Conservation (phyloP, 1,140 invertebrate genomes). For the Neodiprion fabricii region DNA sequence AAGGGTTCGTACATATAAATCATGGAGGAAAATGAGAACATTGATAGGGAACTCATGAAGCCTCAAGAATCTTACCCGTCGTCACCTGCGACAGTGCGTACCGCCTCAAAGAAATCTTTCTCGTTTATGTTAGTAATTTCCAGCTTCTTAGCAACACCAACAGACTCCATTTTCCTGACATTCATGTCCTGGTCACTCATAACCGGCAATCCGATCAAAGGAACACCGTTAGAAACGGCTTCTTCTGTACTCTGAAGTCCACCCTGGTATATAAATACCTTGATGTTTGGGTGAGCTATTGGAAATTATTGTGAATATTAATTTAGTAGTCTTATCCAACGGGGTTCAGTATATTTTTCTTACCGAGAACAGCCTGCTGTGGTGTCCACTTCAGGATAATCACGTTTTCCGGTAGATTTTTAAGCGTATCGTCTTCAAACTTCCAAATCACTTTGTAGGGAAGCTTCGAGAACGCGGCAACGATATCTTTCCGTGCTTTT, state of each 20-base stretch:
- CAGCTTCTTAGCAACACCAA: slow-evolving; percentile 33
- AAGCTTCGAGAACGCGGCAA: slow-evolving; percentile 58
- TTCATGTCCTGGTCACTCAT: slow-evolving; percentile 36
- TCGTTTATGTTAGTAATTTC: slow-evolving; percentile 26
- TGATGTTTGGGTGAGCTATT: slow-evolving; percentile 61
- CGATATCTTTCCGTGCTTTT: slow-evolving; percentile 43
- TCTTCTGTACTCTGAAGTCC: slow-evolving; percentile 68
- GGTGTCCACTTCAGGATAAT: slow-evolving; percentile 60
- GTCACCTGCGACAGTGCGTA: slow-evolving; percentile 36
- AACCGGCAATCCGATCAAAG: slow-evolving; percentile 58
- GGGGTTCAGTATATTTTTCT: background rate
- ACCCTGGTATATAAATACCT: slow-evolving; percentile 69
- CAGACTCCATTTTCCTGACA: slow-evolving; percentile 28
- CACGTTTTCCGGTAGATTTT: slow-evolving; percentile 43
- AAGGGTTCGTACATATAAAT: background rate
- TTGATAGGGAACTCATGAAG: no score
- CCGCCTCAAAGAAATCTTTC: slow-evolving; percentile 25
- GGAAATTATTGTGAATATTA: background rate
- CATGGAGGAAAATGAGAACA: background rate
- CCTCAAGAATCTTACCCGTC: slow-evolving; percentile 18
- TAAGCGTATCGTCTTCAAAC: slow-evolving; percentile 26
- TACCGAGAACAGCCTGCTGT: slow-evolving; percentile 57
- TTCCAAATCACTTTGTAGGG: slow-evolving; percentile 47
- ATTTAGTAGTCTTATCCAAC: no score
- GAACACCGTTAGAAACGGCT: slow-evolving; percentile 64